phyloP scores from a whole-genome alignment of 2,888 invertebrate genomes.

The Protonemura montana region DNA sequence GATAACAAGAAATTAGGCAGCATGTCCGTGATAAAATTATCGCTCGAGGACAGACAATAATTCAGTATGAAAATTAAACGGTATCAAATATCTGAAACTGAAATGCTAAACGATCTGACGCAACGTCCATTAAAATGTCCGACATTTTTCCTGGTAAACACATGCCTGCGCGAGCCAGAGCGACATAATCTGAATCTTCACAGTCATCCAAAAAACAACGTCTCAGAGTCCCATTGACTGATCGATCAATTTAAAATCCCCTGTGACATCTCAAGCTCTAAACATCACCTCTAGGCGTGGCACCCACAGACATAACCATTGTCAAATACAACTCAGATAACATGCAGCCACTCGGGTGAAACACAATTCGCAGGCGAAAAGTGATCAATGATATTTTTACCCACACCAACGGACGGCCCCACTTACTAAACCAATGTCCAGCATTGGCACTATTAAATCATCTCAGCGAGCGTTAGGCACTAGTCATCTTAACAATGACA shows the following conservation, averaged over 20 bases:
- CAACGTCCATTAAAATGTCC: neutral
- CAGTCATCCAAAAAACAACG: neutral
- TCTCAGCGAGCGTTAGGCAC: neutral
- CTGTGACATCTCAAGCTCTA: neutral
- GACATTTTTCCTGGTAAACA: neutral
- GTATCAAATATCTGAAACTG: neutral
- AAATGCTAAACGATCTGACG: neutral
- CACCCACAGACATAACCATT: neutral
- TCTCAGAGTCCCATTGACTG: neutral
- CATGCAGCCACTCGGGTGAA: neutral
- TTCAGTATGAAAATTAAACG: conserved; percentile 14
- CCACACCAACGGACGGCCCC: neutral
- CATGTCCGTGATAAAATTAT: conserved; percentile 2
- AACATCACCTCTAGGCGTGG: neutral
- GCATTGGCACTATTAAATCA: neutral
- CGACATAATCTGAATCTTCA: neutral
- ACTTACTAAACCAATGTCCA: neutral
- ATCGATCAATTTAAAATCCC: neutral
- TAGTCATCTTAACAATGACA: conserved; percentile 7
- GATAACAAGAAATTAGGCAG: conserved; percentile 1
- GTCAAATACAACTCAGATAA: neutral
- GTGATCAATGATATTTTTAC: neutral
- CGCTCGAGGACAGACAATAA: conserved; percentile 16
- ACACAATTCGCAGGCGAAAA: neutral
- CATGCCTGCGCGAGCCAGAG: neutral